Evolutionary conservation across 2,797 vertebrate species (phyloP).

Genomic region (Capromys pilorides): DNA sequence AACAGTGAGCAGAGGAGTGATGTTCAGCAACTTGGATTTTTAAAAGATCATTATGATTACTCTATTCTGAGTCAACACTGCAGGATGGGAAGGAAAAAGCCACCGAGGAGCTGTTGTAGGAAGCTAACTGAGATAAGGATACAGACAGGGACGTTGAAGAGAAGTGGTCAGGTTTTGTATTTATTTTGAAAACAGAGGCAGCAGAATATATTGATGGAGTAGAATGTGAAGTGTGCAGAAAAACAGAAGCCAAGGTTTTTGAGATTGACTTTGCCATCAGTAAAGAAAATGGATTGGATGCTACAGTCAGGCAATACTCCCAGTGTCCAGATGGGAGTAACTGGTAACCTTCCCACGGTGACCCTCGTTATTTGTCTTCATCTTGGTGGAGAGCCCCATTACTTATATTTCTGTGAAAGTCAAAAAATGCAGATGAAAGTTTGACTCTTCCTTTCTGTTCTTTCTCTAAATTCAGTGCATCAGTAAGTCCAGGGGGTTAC

Average conservation of each 20-base stretch:
- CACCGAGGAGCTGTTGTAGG: neutral
- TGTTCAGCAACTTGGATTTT: neutral
- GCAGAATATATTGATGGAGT: slow-evolving; percentile 5
- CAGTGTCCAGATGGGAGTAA: slow-evolving; percentile 17
- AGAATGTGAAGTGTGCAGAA: neutral
- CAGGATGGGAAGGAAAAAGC: neutral
- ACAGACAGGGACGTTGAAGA: neutral
- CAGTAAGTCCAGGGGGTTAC: slow-evolving; percentile 1
- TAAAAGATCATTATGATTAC: neutral
- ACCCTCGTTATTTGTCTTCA: neutral
- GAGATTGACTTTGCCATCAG: neutral
- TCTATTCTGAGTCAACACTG: neutral
- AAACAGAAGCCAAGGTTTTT: neutral
- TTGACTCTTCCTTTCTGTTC: neutral
- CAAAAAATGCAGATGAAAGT: slow-evolving; percentile 38
- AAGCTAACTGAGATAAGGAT: neutral
- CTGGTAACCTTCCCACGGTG: neutral
- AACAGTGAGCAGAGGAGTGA: neutral
- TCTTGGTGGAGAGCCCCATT: neutral
- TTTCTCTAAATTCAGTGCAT: neutral
- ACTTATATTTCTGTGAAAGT: slow-evolving; percentile 63
- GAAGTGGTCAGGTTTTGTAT: neutral
- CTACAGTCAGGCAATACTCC: neutral
- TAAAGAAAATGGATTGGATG: slow-evolving; percentile 15
- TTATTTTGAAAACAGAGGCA: neutral